Evolutionary conservation across 2,888 invertebrate species (phyloP), one percentile per base, ranked within the genome.

Genomic region (Agrilus mali): DNA sequence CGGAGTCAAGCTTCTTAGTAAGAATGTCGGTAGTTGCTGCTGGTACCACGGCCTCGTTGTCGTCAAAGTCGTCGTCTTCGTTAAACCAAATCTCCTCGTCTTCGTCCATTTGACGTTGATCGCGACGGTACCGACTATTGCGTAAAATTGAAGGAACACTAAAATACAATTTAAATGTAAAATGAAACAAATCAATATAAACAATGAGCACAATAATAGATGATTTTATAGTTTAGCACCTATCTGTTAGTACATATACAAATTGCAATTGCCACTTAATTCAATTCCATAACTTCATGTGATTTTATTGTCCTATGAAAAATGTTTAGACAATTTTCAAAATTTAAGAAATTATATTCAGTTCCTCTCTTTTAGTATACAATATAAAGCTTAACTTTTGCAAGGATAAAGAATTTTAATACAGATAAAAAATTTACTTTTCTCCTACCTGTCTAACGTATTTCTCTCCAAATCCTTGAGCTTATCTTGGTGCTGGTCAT

Each of bases 1-100:
- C 77, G 12, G 73, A 66, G 51, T 75, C 76, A 42, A 76, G 57
- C 59, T 76, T 77, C 56, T 72, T 74, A 47, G 70, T 69, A 42
- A 75, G 61, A 47, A 73, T 65, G 55, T 76, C 76, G 46, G 64
- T 65, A 27, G 64, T 54, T 65, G 74, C 63, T 16, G 68, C 67
- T 15, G 72, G 71, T 22, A 72, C 68, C 14, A 73, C 73, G 13
- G 73, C 68, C 55, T 80, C 77, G 48, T 82, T 86, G 60, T 92
- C 90, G 48, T 88, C 84, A 50, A 86, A 82, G 63, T 92, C 93
- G 63, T 95, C 95, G 52, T 96, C 96, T 58, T 94, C 93, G 63
- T 94, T 93, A 69, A 96, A 96, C 95, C 95, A 97, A 82, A 94
- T 89, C 70, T 96, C 96, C 62, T 97, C 96, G 57, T 96, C 96